Evolutionary conservation across 2,888 invertebrate genomes (phyloP), one percentile per base, ranked within the genome.

Genomic region (Hybos culiciformis): DNA sequence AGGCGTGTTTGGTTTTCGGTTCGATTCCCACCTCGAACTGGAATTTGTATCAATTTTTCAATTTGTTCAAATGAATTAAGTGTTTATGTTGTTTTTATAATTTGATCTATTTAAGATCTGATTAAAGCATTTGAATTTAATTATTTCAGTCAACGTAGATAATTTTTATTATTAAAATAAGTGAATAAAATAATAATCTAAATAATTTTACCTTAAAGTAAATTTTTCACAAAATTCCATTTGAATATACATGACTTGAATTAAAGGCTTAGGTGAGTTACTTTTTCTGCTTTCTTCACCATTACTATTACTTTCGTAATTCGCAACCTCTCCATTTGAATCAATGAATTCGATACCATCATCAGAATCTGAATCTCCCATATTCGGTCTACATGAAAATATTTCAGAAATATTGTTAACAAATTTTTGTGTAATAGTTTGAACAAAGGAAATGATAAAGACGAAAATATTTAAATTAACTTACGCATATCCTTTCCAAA

Each of bases 211-310:
- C 63, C 81, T 70, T 23, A 93, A 66, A 0, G 97, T 98, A 54
- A 86, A 88, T 58, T 92, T 94, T 60, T 96, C 96, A 63, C 98
- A 98, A 64, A 92, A 96, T 68, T 98, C 97, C 98, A 98, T 98
- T 70, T 97, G 90, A 52, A 88, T 87, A 59, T 88, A 93, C 69
- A 94, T 77, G 44, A 81, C 57, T 51, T 66, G 64, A 50, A 61
- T 57, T 5, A 53, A 51, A 1, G 60, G 61, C 11, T 55, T 56
- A 0, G 66, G 66, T 1, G 63, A 60, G n/a, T 46, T 46, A 2
- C 49, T 39, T 32, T 54, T 57, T 9, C 47, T 49, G 1, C 51
- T 50, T 2, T 53, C 50, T 19, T 49, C 49, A 3, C 54, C 54
- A 12, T 53, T 54, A 3, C 53, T 55, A 3, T 50, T 49, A 12